Percentiles rank a stretch among this genome's conserved stretches.
Conservation (phyloP, 1,140 invertebrate genomes). For the Monochamus saltuarius region DNA sequence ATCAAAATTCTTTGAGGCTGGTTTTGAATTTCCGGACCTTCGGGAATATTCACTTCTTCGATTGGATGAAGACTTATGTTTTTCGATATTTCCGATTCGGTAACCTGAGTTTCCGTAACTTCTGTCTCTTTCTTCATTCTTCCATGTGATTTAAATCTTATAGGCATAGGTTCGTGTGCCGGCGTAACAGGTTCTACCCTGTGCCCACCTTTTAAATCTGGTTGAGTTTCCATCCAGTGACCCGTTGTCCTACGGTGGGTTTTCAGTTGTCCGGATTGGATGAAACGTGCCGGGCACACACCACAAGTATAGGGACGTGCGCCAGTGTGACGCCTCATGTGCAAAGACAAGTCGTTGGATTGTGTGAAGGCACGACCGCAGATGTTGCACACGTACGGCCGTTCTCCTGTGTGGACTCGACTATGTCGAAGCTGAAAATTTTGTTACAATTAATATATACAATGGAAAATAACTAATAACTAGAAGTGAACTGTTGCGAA, state of each 20-base stretch:
- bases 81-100: neutral
- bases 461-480: no score
- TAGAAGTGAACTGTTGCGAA: no score
- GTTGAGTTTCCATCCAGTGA: constrained; percentile 50
- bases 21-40: constrained; percentile 2
- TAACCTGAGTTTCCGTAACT: constrained; percentile 3
- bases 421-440: constrained; percentile 47
- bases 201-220: constrained; percentile 50
- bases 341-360: constrained; percentile 52
- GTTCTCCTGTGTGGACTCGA: constrained; percentile 54
- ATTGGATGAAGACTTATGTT: neutral
- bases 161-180: constrained; percentile 44
- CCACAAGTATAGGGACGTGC: constrained; percentile 49
- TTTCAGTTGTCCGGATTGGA: constrained; percentile 51
- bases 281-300: constrained; percentile 49
- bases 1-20: constrained; percentile 34
- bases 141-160: constrained; percentile 47
- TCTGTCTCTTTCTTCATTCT: constrained; percentile 25
- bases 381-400: constrained; percentile 53
- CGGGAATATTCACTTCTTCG: neutral
- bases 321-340: constrained; percentile 51
- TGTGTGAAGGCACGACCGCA: constrained; percentile 53
- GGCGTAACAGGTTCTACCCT: constrained; percentile 49
- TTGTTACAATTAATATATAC: neutral
- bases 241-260: constrained; percentile 47